Evolutionary conservation across 2,797 vertebrate species (phyloP).

Genomic region (Oreortyx pictus): DNA sequence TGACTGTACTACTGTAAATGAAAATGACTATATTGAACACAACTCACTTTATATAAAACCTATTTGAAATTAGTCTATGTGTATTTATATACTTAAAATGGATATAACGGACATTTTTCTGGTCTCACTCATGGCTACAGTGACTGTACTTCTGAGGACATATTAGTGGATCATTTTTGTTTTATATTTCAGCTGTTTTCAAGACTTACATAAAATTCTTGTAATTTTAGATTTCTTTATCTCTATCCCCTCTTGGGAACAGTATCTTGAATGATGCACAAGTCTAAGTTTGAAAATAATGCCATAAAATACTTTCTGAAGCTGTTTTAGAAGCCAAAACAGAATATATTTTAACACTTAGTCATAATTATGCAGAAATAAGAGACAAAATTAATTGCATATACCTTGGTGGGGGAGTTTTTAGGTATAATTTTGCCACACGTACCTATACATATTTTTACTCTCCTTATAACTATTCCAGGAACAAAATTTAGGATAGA

Average conservation of each 20-base stretch:
- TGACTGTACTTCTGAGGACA: neutral
- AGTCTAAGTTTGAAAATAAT: constrained; percentile 9
- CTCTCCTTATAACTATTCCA: neutral
- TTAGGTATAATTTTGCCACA: neutral
- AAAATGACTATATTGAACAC: neutral
- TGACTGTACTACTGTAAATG: neutral
- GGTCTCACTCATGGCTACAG: neutral
- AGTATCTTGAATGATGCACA: neutral
- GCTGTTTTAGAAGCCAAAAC: neutral
- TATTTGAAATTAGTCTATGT: neutral
- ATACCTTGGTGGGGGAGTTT: neutral
- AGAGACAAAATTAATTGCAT: neutral
- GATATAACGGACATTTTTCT: neutral
- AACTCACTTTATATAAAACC: neutral
- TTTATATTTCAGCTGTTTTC: neutral
- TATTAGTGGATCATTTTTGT: neutral
- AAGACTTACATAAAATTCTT: neutral
- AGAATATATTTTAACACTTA: neutral
- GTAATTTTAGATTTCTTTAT: constrained; percentile 4
- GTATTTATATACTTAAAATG: neutral
- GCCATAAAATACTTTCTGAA: constrained; percentile 24
- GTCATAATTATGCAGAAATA: neutral
- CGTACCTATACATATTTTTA: neutral
- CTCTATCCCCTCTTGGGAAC: neutral
- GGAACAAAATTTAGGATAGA: neutral